Evolutionary conservation across 2,113 vertebrate genomes (phyloP).

Genomic region (Steatornis caripensis): DNA sequence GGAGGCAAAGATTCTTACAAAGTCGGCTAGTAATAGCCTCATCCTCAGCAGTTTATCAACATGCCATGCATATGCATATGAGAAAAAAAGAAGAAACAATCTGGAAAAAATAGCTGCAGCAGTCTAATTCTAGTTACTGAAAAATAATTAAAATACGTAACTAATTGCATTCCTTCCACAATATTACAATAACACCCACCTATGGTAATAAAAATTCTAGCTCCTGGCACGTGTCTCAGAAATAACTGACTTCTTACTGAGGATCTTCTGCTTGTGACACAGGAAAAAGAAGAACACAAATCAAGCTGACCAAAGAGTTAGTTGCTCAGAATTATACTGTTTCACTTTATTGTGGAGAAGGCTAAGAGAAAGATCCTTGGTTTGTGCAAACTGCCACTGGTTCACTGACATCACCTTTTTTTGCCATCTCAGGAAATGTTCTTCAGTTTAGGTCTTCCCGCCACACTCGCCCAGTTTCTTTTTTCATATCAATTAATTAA

Average conservation of each 20-base stretch:
- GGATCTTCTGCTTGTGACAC: neutral
- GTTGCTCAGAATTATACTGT: neutral
- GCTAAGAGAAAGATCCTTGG: neutral
- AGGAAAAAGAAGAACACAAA: neutral
- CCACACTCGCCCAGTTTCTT: accelerated
- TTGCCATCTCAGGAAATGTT: neutral
- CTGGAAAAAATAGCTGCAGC: neutral
- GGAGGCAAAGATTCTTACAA: neutral
- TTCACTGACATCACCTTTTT: neutral
- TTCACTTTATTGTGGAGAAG: neutral
- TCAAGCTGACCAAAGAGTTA: neutral
- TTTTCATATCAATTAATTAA: neutral
- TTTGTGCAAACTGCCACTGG: neutral
- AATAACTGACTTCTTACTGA: neutral
- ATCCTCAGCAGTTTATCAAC: neutral
- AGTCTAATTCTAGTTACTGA: neutral
- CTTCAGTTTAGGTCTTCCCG: neutral
- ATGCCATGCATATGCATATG: neutral
- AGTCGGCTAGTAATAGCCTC: neutral
- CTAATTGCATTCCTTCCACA: neutral
- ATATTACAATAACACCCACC: neutral
- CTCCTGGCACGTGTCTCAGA: neutral
- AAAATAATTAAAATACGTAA: neutral
- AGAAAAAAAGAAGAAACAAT: neutral
- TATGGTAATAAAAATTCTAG: neutral